These are phyloP conservation scores for Apantesis nais DNA, from an alignment of 2,888 invertebrate species.

Conservation along the genomic window DNA sequence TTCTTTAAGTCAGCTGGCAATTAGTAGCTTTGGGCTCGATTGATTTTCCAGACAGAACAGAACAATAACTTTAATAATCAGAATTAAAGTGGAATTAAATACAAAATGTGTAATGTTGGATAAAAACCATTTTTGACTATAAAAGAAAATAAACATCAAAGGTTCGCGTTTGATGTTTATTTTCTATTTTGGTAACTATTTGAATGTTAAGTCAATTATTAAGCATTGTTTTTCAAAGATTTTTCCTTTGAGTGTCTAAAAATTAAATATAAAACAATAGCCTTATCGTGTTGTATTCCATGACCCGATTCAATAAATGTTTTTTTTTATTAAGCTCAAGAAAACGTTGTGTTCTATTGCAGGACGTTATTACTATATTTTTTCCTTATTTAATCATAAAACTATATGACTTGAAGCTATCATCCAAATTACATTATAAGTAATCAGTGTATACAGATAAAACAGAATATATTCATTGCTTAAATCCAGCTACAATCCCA, in stretches of 20 bases:
- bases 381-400: too few relatives aligned
- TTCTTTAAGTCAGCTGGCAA: too few relatives aligned
- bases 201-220: neutral
- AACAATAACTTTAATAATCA: neutral
- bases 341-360: too few relatives aligned
- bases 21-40: too few relatives aligned
- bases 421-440: too few relatives aligned
- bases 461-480: neutral
- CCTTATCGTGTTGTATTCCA: neutral
- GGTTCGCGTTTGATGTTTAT: neutral
- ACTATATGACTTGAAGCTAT: too few relatives aligned
- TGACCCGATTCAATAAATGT: too few relatives aligned
- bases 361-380: too few relatives aligned
- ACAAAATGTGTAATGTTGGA: neutral
- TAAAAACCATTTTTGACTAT: neutral
- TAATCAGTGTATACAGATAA: neutral
- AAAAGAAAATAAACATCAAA: neutral
- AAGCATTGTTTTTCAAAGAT: neutral
- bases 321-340: too few relatives aligned
- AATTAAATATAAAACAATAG: neutral
- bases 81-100: neutral
- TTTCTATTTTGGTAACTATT: too few relatives aligned
- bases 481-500: neutral
- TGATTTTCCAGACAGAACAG: too few relatives aligned
- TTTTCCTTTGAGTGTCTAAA: neutral